A percentile compares a stretch with the other conserved stretches of the same genome.
Conservation (phyloP, 2,797 vertebrate genomes). For the Microctenopoma steveboyesi region DNA sequence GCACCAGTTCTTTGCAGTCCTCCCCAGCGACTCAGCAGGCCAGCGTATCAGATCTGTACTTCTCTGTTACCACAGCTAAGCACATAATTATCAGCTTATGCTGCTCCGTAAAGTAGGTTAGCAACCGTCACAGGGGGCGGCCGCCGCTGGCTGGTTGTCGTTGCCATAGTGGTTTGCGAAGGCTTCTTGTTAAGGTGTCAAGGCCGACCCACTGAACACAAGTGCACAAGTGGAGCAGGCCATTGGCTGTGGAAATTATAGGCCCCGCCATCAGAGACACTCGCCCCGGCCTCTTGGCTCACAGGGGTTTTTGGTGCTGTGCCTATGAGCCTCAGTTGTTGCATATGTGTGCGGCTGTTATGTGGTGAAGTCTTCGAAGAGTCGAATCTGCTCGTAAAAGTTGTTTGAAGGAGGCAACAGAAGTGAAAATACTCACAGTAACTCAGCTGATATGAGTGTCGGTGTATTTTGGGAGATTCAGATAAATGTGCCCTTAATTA, state of each 20-base stretch:
- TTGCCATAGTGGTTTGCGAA: constrained; percentile 32
- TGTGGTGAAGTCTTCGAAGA: constrained; percentile 7
- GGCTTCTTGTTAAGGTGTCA: constrained; percentile 38
- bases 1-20: constrained; percentile 52
- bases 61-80: constrained; percentile 44
- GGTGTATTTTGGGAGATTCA: neutral
- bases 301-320: constrained; percentile 23
- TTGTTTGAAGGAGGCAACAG: neutral
- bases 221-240: constrained; percentile 17
- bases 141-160: constrained; percentile 27
- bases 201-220: constrained; percentile 28
- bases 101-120: constrained; percentile 48
- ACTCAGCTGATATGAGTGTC: neutral
- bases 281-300: constrained; percentile 9
- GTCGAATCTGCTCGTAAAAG: neutral
- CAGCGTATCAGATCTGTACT: constrained; percentile 45
- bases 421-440: neutral
- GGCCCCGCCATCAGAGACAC: neutral
- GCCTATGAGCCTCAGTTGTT: neutral
- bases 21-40: constrained; percentile 44
- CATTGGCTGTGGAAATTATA: constrained; percentile 54
- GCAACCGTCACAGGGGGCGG: constrained; percentile 8
- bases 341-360: constrained; percentile 22
- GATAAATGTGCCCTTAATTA: constrained; percentile 12
- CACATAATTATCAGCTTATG: constrained; percentile 63